A percentile compares a stretch with the other conserved stretches of the same genome.
Evolutionary conservation across 1,140 invertebrate genomes (phyloP).

Genomic region (Pseudomyrmex dendroicus): DNA sequence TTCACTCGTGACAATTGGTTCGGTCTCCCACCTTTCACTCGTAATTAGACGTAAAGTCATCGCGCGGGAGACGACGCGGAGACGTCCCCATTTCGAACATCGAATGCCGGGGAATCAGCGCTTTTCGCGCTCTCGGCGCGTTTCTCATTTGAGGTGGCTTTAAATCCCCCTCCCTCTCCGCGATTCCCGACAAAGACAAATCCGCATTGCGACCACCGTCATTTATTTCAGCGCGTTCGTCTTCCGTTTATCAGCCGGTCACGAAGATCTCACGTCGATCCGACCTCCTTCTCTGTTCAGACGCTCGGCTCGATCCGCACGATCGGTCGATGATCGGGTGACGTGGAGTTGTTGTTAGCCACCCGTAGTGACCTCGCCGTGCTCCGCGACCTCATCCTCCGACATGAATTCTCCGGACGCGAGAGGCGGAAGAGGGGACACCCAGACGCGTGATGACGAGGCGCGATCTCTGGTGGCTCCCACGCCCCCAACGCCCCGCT

Average conservation of each 20-base stretch:
- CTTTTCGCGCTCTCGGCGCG: constrained; percentile 1
- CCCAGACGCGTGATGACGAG: constrained; percentile 82
- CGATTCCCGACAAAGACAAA: constrained; percentile 48
- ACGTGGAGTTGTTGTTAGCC: constrained; percentile 43
- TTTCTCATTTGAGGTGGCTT: constrained; percentile 32
- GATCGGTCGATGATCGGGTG: constrained; percentile 47
- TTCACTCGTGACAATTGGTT: constrained; percentile 68
- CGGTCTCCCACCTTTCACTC: constrained; percentile 24
- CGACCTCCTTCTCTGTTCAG: background rate
- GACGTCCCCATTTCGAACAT: constrained; percentile 21
- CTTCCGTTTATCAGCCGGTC: constrained; percentile 50
- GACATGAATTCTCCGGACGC: constrained; percentile 43
- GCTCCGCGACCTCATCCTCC: constrained; percentile 49
- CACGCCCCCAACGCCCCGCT: constrained; percentile 83
- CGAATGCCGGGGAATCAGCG: constrained; percentile 25
- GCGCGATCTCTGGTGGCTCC: constrained; percentile 80
- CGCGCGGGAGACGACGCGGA: background rate
- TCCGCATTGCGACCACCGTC: constrained; percentile 35
- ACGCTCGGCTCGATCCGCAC: background rate
- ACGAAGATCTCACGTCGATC: constrained; percentile 37
- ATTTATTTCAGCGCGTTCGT: constrained; percentile 52
- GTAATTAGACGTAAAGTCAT: constrained; percentile 53
- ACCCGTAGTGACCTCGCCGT: constrained; percentile 53
- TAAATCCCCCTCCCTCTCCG: constrained; percentile 13
- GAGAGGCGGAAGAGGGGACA: constrained; percentile 49